phyloP scores from a whole-genome alignment of 2,113 vertebrate genomes.

The Ptychochromis oligacanthus region DNA sequence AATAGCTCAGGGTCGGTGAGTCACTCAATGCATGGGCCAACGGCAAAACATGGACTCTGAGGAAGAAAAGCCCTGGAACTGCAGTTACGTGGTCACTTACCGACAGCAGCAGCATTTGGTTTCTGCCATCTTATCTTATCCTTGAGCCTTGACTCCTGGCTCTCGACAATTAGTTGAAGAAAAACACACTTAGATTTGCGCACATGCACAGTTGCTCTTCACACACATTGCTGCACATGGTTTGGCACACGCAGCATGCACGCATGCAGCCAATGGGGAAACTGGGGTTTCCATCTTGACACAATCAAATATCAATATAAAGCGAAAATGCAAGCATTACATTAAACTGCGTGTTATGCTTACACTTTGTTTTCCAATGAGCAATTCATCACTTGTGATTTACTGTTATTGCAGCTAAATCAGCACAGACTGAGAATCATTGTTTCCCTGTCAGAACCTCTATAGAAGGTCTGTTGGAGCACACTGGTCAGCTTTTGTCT shows the following conservation, averaged over 20 bases:
- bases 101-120: conserved; percentile 48
- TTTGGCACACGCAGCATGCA: background rate
- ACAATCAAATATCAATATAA: background rate
- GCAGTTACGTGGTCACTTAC: conserved; percentile 15
- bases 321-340: background rate
- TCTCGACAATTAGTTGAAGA: conserved; percentile 42
- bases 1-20: conserved; percentile 6
- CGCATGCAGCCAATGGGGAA: background rate
- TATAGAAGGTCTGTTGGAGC: background rate
- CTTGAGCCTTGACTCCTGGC: conserved; percentile 51
- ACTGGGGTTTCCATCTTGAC: background rate
- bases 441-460: background rate
- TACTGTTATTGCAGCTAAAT: background rate
- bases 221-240: background rate
- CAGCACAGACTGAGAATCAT: background rate
- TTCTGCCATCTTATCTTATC: conserved; percentile 58
- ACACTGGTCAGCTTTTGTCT: background rate
- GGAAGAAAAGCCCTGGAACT: conserved; percentile 7
- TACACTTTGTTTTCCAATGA: background rate
- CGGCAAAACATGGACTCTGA: background rate
- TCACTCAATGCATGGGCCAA: background rate
- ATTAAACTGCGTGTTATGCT: background rate
- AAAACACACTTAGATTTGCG: conserved; percentile 25
- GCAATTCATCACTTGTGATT: background rate
- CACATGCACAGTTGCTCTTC: background rate